Base-by-base conservation (phyloP, 2,888 invertebrate species). In the Drosophila mettleri region DNA sequence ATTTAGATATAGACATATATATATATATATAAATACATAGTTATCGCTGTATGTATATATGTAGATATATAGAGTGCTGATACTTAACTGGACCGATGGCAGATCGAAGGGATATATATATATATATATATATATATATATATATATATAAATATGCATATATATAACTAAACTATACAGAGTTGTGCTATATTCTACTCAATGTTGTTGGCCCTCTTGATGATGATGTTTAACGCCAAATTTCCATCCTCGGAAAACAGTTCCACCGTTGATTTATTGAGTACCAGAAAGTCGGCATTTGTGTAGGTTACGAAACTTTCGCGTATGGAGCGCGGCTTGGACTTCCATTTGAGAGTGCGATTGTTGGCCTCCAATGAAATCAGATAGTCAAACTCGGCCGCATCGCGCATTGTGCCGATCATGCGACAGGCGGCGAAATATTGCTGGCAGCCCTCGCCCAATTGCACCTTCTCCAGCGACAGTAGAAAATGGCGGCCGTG, bases 401-500 rank as follows among this genome's bases (percentile, higher is more conserved):
- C 99, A 93, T 99, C 99, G 92, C 99, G 99, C 72, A 98, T 94
- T 39, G 99, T 98, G 43, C 99, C 99, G 92, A 99, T 99, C 59
- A 99, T 94, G 92, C 99, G 99, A 39, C 99, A 99, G 89, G 99
- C 99, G 18, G 99, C 99, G 93, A 98, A 98, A 92, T 98, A 98
- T 91, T 98, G 98, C 87, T 98, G 98, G 90, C 97, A 97, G 0
- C 97, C 98, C 93, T 99, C 98, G 92, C 96, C 97, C 91, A 99
- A 98, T 89, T 98, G 98, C 92, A 98, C 98, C 92, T 99, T 99
- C 92, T 99, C 99, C 55, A 99, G 94, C 33, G 99, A 99, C 76
- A 99, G 94, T 98, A 99, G 98, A 91, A 99, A 99, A 92, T 99
- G 98, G 90, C 98, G 98, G 52, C 98, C 98, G 92, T 99, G 99